Percentiles rank a stretch among this genome's conserved stretches.
Evolutionary conservation across 2,113 vertebrate species (phyloP).

Genomic region (Hypanus sabinus): DNA sequence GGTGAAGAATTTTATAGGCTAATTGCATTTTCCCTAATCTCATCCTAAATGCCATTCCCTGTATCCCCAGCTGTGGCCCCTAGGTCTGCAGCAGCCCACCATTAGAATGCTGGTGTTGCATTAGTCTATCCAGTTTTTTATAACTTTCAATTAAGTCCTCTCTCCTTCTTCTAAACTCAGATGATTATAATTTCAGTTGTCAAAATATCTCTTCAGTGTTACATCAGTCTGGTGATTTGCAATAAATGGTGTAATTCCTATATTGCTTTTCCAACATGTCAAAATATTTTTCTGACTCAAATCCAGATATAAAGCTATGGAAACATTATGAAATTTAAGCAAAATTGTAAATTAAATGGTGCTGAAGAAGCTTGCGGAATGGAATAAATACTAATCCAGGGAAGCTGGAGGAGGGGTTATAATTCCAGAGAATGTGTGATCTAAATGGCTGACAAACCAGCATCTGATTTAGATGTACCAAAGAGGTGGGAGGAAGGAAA

Average conservation of each 20-base stretch:
- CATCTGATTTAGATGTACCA: background rate
- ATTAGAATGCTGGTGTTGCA: too few species aligned
- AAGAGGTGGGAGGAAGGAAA: background rate
- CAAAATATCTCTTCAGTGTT: too few species aligned
- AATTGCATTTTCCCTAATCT: too few species aligned
- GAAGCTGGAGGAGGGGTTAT: background rate
- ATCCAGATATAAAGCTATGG: background rate
- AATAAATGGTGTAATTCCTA: background rate
- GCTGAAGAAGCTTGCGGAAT: background rate
- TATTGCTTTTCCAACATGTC: background rate
- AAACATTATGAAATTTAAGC: background rate
- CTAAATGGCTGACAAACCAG: background rate
- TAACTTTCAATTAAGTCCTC: too few species aligned
- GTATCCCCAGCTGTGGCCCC: too few species aligned
- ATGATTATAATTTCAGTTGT: too few species aligned
- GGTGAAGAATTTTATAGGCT: too few species aligned
- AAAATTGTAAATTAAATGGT: background rate
- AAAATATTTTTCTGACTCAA: background rate
- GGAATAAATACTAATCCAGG: background rate
- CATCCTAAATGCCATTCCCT: too few species aligned
- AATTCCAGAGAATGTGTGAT: background rate
- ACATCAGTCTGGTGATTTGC: too few species aligned
- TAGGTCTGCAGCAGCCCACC: too few species aligned
- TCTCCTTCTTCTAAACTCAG: too few species aligned
- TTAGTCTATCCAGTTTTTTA: too few species aligned